Conservation (phyloP, 2,113 vertebrate species). For the Daboia siamensis region DNA sequence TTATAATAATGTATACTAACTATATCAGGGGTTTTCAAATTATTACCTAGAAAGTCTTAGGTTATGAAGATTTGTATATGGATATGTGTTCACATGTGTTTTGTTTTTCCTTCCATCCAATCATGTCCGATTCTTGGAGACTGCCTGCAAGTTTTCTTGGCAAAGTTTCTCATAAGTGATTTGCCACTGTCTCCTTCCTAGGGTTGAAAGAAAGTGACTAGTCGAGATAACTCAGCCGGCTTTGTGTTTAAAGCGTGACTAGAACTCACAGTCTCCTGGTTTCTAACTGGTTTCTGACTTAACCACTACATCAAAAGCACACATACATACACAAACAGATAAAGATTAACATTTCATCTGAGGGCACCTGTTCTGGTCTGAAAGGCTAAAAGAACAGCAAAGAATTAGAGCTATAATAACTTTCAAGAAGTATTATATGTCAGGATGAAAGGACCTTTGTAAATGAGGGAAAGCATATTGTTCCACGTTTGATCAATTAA, state of each 20-base stretch:
- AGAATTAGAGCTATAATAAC: background rate
- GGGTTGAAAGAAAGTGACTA: background rate
- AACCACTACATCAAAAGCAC: background rate
- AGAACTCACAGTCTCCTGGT: background rate
- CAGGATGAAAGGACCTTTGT: background rate
- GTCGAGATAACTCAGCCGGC: background rate
- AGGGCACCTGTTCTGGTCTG: conserved; percentile 1
- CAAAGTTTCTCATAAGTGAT: background rate
- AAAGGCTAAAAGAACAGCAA: background rate
- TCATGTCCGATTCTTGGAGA: background rate
- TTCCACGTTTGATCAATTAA: background rate
- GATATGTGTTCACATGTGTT: background rate
- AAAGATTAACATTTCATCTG: background rate
- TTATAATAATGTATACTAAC: conserved; percentile 56
- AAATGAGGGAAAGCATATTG: background rate
- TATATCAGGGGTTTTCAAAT: conserved; percentile 10
- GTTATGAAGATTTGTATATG: background rate
- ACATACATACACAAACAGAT: background rate
- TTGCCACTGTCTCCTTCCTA: background rate
- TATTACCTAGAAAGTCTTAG: background rate
- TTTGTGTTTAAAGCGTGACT: background rate
- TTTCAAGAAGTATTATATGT: background rate
- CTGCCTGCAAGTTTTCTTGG: background rate
- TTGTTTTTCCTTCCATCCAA: background rate
- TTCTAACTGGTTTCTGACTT: background rate